Evolutionary conservation across 2,113 vertebrate genomes (phyloP), one percentile per base, ranked within the genome.

Genomic region (Danionella cerebrum): DNA sequence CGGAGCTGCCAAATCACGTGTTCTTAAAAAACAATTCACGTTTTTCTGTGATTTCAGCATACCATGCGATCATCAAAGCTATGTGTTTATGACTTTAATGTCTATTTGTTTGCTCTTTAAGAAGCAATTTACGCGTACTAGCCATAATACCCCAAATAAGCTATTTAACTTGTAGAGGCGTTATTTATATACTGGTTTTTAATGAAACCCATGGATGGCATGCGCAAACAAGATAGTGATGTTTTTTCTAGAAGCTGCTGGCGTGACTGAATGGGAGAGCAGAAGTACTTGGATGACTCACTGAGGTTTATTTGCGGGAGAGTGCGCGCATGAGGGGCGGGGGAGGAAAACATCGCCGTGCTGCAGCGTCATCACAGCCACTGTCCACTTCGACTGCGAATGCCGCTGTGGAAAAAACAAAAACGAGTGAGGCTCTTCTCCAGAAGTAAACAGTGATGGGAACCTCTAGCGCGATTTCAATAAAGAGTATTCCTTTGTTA

Each of bases 221-320:
- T n/a, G n/a, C n/a, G n/a, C n/a, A n/a, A 36, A 7, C 13, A 18
- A 4, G 16, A 13, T 9, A n/a, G 14, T n/a, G n/a, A n/a, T 0
- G 14, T 55, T 13, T 45, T 45, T 60, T 45, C 57, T 44, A 24
- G 14, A 29, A 29, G 5, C 38, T 42, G 36, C 36, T 42, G 22
- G 55, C 55, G 55, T 58, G 22, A 27, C 14, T 60, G 57, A 59
- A 42, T 42, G 55, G 55, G 18, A 16, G 38, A 59, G 55, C 55
- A 59, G 21, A 59, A 45, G 25, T 44, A 12, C 25, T 18, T 69
- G 51, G 76, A 89, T 89, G 87, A 89, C 83, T 89, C 88, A 89
- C 87, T 84, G 83, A 53, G 84, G 76, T 84, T 86, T 83, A 85
- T 89, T 89, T 88, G 86, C 84, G 86, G 85, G 83, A 85, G 80